These are phyloP conservation scores for Caenorhabditis zanzibari DNA, from an alignment of 2,888 invertebrate species.

Conservation along the genomic window DNA sequence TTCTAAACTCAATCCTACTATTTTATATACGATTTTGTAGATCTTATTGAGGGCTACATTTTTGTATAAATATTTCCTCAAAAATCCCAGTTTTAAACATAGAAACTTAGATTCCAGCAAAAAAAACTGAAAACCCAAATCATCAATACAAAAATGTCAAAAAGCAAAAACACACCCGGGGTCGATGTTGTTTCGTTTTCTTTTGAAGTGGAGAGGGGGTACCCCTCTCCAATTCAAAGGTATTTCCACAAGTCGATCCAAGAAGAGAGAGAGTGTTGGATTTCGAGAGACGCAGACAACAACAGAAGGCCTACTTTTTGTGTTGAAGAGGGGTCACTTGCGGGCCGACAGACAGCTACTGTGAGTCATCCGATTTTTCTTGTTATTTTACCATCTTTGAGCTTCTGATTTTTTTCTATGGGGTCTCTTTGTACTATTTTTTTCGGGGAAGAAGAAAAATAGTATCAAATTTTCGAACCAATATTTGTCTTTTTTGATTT, in stretches of 20 bases:
- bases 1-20: too few species aligned
- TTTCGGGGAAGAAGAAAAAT: too few species aligned
- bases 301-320: not conserved
- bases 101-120: too few species aligned
- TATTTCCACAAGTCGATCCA: constrained; percentile 1
- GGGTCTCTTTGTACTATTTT: too few species aligned
- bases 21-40: too few species aligned
- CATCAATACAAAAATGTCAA: not conserved
- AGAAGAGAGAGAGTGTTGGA: not conserved
- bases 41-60: too few species aligned
- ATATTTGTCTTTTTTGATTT: constrained; percentile 5
- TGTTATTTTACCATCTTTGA: not conserved
- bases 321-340: not conserved
- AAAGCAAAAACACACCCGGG: not conserved
- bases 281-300: constrained; percentile 20
- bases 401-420: not conserved
- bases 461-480: too few species aligned
- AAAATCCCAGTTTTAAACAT: too few species aligned
- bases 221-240: not conserved
- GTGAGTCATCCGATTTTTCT: not conserved
- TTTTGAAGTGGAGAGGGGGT: not conserved
- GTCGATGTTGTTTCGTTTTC: not conserved
- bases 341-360: too few species aligned
- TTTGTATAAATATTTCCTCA: too few species aligned
- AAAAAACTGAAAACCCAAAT: too few species aligned